These are phyloP conservation scores for Eulithis testata DNA, from an alignment of 2,888 invertebrate genomes.

Conservation along the genomic window DNA sequence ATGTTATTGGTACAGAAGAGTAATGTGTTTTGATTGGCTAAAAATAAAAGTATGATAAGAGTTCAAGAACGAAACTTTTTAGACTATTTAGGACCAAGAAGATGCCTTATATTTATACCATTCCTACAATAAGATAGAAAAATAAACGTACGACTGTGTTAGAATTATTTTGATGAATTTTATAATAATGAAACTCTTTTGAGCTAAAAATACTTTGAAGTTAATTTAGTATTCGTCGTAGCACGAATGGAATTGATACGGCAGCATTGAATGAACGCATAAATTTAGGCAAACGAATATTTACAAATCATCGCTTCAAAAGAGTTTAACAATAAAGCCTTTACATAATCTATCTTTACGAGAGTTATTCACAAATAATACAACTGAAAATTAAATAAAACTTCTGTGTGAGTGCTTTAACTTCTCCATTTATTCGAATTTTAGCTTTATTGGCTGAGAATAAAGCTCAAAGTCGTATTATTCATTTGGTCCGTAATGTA, in stretches of 20 bases:
- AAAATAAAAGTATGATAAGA: no score
- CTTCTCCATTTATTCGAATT: constrained; percentile 41
- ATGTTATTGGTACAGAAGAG: background rate
- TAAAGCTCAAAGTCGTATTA: constrained; percentile 53
- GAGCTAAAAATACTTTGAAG: no score
- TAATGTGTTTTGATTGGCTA: no score
- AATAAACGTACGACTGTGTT: no score
- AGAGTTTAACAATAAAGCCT: constrained; percentile 38
- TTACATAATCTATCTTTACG: constrained; percentile 55
- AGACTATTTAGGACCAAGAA: no score
- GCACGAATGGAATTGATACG: no score
- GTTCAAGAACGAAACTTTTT: no score
- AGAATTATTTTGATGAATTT: no score
- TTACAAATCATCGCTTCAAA: constrained; percentile 61
- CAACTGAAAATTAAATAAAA: constrained; percentile 68
- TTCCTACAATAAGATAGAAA: no score
- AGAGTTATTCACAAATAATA: constrained; percentile 57
- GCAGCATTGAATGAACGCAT: constrained; percentile 8
- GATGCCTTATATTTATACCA: no score
- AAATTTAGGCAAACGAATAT: constrained; percentile 48
- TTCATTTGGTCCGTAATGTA: constrained; percentile 50
- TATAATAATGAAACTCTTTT: no score
- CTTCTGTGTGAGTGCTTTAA: constrained; percentile 52
- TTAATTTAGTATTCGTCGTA: no score
- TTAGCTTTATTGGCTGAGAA: constrained; percentile 43